Conservation (phyloP, 2,888 invertebrate species). For the Cybosia mesomella region DNA sequence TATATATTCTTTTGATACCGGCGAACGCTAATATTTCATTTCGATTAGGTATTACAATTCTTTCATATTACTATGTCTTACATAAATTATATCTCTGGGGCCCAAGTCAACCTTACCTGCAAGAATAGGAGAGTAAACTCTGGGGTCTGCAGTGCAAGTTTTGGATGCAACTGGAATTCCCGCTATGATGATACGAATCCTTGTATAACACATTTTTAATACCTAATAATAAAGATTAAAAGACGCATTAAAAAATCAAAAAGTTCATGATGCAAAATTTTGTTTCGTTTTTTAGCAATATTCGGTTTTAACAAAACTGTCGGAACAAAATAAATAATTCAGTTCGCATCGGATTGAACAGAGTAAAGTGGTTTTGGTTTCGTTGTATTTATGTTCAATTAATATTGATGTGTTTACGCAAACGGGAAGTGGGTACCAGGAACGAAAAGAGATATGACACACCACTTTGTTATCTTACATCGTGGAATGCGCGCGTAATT, state of each 20-base stretch:
- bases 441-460: constrained; percentile 51
- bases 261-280: not conserved
- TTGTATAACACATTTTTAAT: not conserved
- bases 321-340: constrained; percentile 26
- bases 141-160: not conserved
- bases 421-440: constrained; percentile 24
- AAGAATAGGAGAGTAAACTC: not conserved
- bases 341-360: constrained; percentile 30
- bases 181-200: not conserved
- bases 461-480: constrained; percentile 59
- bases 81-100: not conserved
- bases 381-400: constrained; percentile 45
- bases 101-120: not conserved
- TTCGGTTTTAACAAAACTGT: not conserved
- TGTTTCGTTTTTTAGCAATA: not conserved
- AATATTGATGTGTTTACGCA: constrained; percentile 38
- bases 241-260: not conserved
- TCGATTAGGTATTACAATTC: not conserved
- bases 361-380: constrained; percentile 26
- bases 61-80: no score
- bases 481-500: constrained; percentile 57
- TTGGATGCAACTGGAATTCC: not conserved
- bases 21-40: not conserved
- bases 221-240: not conserved
- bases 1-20: constrained; percentile 27